A percentile compares a stretch with the other conserved stretches of the same genome.
phyloP scores from a whole-genome alignment of 2,888 invertebrate genomes.

The Bombylius discolor region DNA sequence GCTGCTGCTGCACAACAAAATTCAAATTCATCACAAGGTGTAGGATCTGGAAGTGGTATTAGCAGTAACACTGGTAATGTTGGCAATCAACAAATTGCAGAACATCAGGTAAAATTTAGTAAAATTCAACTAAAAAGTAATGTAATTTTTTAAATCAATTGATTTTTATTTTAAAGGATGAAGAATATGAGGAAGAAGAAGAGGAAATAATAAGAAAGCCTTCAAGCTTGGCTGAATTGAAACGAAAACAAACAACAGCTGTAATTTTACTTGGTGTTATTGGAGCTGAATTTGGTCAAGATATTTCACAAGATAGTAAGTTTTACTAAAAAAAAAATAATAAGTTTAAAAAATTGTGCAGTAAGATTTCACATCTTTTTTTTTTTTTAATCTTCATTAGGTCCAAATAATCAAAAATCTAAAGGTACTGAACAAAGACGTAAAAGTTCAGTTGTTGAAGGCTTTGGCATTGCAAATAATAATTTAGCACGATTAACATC shows the following conservation, averaged over 20 bases:
- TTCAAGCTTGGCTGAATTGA: conserved; percentile 71
- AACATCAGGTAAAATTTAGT: conserved; percentile 9
- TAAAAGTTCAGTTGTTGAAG: conserved; percentile 75
- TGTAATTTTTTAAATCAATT: neutral
- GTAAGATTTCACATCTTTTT: neutral
- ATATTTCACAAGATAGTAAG: conserved; percentile 58
- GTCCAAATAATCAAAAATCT: conserved; percentile 10
- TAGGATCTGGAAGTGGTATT: neutral
- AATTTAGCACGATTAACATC: conserved; percentile 84
- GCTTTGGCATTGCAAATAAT: conserved; percentile 74
- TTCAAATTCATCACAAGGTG: conserved; percentile 25
- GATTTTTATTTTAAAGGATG: conserved; percentile 42
- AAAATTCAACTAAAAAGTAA: too few relatives aligned
- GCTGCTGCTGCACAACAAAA: conserved; percentile 49
- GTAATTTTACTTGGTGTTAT: conserved; percentile 94
- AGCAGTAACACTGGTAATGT: neutral
- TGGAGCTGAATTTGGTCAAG: conserved; percentile 96
- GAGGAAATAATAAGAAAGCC: conserved; percentile 75
- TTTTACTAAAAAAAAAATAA: neutral
- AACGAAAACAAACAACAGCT: conserved; percentile 91
- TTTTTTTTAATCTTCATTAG: conserved; percentile 1
- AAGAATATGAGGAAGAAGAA: conserved; percentile 76
- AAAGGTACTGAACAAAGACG: conserved; percentile 37
- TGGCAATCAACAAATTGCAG: neutral
- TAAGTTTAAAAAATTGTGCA: neutral